phyloP scores from a whole-genome alignment of 2,797 vertebrate genomes.

The Pampus argenteus region DNA sequence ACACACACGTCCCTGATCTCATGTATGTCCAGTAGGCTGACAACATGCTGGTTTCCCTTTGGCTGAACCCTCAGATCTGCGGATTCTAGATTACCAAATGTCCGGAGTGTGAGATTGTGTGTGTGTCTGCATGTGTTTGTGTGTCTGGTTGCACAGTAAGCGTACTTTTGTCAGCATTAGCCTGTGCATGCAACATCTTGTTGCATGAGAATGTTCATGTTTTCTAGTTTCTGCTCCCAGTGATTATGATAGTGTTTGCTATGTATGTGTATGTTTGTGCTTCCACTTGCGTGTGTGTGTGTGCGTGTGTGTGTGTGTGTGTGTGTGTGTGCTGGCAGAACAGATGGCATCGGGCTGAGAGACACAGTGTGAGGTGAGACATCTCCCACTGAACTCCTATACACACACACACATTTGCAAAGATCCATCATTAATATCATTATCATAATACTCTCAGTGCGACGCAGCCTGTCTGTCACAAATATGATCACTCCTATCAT shows the following conservation, averaged over 20 bases:
- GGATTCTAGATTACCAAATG: conserved; percentile 76
- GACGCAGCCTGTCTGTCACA: conserved; percentile 74
- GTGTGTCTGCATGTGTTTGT: conserved; percentile 13
- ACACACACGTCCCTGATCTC: conserved; percentile 47
- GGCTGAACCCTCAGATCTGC: conserved; percentile 78
- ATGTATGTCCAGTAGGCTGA: conserved; percentile 64
- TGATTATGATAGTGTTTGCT: background rate
- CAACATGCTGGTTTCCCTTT: conserved; percentile 76
- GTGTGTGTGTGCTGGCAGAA: conserved; percentile 59
- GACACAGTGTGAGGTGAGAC: conserved; percentile 80
- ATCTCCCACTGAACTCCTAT: conserved; percentile 74
- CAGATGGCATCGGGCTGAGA: conserved; percentile 84
- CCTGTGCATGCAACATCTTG: conserved; percentile 25
- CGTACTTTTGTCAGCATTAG: conserved; percentile 17
- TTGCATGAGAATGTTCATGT: conserved; percentile 14
- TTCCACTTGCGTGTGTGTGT: conserved; percentile 8
- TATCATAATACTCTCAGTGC: conserved; percentile 80
- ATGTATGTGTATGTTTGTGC: conserved; percentile 17
- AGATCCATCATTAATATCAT: conserved; percentile 82
- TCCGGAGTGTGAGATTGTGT: conserved; percentile 18
- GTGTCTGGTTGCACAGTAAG: background rate
- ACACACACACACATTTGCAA: conserved; percentile 71
- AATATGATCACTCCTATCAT: conserved; percentile 76
- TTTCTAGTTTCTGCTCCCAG: conserved; percentile 7
- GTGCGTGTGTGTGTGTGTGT: conserved; percentile 26